A percentile compares a stretch with the other conserved stretches of the same genome.
Evolutionary conservation across 2,888 invertebrate genomes (phyloP).

Genomic region (Mythimna impura): DNA sequence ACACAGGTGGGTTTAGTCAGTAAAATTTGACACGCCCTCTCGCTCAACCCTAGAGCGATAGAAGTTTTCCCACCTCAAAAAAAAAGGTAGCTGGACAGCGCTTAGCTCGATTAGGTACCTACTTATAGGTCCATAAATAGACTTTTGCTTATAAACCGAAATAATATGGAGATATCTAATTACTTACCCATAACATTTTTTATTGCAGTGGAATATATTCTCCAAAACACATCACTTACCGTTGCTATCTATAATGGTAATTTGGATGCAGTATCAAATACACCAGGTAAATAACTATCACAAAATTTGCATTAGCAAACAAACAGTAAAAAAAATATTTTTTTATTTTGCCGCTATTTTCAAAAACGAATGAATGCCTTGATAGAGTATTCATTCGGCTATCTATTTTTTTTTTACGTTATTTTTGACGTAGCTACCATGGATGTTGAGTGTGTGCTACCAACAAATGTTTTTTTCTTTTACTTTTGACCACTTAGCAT

Average conservation of each 20-base stretch:
- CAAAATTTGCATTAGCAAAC: constrained; percentile 18
- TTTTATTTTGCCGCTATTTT: constrained; percentile 26
- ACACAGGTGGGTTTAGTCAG: too few species aligned
- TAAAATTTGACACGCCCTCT: too few species aligned
- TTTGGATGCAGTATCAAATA: constrained; percentile 95
- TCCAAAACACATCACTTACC: constrained; percentile 91
- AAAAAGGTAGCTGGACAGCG: too few species aligned
- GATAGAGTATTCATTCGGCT: neutral
- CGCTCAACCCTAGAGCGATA: too few species aligned
- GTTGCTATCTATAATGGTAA: constrained; percentile 94
- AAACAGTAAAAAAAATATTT: neutral
- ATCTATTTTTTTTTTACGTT: neutral
- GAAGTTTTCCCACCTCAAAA: too few species aligned
- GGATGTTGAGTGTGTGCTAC: too few species aligned
- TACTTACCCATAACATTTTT: neutral
- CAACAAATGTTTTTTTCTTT: too few species aligned
- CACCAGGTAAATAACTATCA: constrained; percentile 90
- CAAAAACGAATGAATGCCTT: constrained; percentile 16
- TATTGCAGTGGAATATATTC: constrained; percentile 92
- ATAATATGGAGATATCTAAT: neutral
- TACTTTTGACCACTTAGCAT: too few species aligned
- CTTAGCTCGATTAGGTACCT: too few species aligned
- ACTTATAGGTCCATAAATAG: too few species aligned
- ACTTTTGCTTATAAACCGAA: neutral
- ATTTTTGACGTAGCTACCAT: neutral